phyloP scores from a whole-genome alignment of 53 echinoderm and acorn worm genomes.

The Zoroaster sp. region DNA sequence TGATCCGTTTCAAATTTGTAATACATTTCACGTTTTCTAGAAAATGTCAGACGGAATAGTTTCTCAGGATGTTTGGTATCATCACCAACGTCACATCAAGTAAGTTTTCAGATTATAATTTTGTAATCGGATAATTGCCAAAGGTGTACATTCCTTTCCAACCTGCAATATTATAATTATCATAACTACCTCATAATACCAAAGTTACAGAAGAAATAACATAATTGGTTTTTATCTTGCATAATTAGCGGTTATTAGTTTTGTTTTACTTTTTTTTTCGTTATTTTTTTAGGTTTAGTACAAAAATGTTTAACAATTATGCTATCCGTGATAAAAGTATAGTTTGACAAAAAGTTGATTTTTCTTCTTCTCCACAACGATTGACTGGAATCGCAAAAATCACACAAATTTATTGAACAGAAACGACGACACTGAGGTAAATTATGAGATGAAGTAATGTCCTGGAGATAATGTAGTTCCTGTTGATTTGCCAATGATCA shows the following conservation, averaged over 20 bases:
- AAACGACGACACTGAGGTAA: neutral
- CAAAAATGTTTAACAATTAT: slow-evolving; percentile 3
- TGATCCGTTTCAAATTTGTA: too few relatives aligned
- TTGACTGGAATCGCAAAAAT: neutral
- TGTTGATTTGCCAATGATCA: too few relatives aligned
- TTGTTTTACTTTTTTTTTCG: neutral
- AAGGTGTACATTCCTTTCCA: too few relatives aligned
- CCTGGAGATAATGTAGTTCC: too few relatives aligned
- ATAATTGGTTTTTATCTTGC: slow-evolving; percentile 4
- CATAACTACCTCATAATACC: neutral
- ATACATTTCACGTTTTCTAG: too few relatives aligned
- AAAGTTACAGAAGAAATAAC: neutral
- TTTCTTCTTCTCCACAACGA: neutral
- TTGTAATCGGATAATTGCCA: too few relatives aligned
- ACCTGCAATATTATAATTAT: neutral
- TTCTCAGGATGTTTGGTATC: too few relatives aligned
- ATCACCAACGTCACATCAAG: too few relatives aligned
- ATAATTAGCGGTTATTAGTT: slow-evolving; percentile 35
- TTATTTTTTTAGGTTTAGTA: slow-evolving; percentile 23
- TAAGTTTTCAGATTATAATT: too few relatives aligned
- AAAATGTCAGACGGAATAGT: too few relatives aligned
- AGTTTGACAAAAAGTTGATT: neutral
- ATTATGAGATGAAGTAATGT: neutral
- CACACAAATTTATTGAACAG: neutral
- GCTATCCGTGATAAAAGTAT: slow-evolving; percentile 21